Percentiles rank a stretch among this genome's conserved stretches.
Evolutionary conservation across 2,113 vertebrate species (phyloP).

Genomic region (Spea multiplicata): DNA sequence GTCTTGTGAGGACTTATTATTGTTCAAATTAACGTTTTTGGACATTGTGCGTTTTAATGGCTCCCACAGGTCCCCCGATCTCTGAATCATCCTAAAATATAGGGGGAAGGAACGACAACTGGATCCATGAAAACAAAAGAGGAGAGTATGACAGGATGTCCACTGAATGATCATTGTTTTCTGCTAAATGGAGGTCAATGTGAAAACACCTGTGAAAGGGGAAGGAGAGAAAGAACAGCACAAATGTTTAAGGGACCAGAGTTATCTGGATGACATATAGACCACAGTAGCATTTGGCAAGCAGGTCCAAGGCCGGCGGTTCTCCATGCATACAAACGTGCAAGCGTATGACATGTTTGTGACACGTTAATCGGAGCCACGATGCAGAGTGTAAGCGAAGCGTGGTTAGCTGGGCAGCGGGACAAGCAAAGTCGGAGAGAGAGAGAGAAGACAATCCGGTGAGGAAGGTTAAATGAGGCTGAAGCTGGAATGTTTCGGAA

Average conservation of each 20-base stretch:
- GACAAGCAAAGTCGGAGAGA: constrained; percentile 27
- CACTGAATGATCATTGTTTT: constrained; percentile 39
- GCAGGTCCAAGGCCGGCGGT: constrained; percentile 27
- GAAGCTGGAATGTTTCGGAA: constrained; percentile 2
- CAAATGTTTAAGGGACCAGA: neutral
- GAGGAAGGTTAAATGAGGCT: constrained; percentile 19
- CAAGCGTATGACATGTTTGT: constrained; percentile 25
- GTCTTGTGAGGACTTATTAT: no score
- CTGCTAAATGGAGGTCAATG: constrained; percentile 45
- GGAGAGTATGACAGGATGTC: constrained; percentile 35
- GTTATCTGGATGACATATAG: constrained; percentile 20
- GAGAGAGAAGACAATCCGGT: neutral
- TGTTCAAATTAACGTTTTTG: no score
- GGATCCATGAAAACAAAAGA: constrained; percentile 38
- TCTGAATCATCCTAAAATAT: constrained; percentile 9
- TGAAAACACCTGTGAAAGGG: constrained; percentile 41
- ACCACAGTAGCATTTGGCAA: constrained; percentile 22
- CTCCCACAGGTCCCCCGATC: constrained; percentile 5
- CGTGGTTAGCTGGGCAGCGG: constrained; percentile 1
- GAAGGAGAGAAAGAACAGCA: constrained; percentile 31
- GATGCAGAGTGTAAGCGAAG: neutral
- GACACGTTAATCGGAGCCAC: neutral
- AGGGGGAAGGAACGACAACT: constrained; percentile 8
- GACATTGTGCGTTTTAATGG: neutral
- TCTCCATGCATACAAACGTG: constrained; percentile 55